Evolutionary conservation across 1,140 invertebrate genomes (phyloP), one percentile per base, ranked within the genome.

Genomic region (Arctopsyche grandis): DNA sequence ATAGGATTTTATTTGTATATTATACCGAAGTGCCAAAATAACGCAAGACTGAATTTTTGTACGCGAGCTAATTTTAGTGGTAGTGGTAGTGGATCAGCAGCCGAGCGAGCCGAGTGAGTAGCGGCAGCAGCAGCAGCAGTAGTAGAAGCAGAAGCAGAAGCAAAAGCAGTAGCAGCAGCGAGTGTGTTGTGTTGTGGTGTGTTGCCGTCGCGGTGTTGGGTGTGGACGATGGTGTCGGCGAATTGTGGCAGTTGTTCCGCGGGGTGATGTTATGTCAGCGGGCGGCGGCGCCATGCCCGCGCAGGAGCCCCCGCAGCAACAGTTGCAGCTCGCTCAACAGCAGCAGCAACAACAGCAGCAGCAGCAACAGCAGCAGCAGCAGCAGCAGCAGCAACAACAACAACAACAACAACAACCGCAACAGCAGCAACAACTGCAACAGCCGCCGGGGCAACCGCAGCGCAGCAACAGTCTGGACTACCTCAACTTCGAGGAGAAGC

Each of bases 401-500:
- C 84, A 85, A 38, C 85, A 85, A 71, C 85, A 88, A 79, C 86
- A 88, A 74, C 86, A 87, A 75, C 85, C 88, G 5, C 83, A 83
- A 1, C 85, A 85, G 5, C 63, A 66, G 63, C 63, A 66, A 14
- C 21, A 66, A 3, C 58, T 21, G 21, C 58, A 21, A 29, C 84
- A 81, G 22, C 44, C 58, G 16, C 52, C 48, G 4, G 70, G 14
- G 14, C 89, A 89, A 3, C 92, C 93, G 5, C 93, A 94, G 83
- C 88, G 94, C 81, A 95, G 94, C 86, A 95, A 93, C 85, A 95
- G 94, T 83, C 90, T 96, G 88, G 95, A 97, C 88, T 95, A 94
- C 86, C 90, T 96, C 26, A 96, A 96, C 87, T 97, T 96, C 85
- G 94, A 96, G 86, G 95, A 97, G 88, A 96, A 96, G 87, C 89